These are phyloP conservation scores for Caenorhabditis inopinata DNA, from an alignment of 1,140 invertebrate genomes.

Conservation along the genomic window DNA sequence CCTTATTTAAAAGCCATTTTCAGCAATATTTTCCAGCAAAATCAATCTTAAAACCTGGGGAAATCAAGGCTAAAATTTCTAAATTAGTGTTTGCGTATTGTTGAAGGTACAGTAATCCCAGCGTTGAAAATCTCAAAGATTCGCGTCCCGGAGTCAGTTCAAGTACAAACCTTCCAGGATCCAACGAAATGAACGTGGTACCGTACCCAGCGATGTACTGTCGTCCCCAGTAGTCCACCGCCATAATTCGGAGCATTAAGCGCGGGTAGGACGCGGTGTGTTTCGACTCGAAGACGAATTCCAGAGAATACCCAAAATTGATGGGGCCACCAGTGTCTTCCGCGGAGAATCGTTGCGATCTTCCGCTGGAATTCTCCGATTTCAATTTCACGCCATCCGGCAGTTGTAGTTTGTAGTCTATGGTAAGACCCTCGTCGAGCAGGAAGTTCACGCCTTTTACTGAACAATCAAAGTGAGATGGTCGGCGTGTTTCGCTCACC, in stretches of 20 bases:
- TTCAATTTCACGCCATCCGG: not conserved
- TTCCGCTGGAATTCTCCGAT: not conserved
- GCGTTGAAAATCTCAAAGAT: no score
- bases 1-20: no score
- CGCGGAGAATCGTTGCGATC: not conserved
- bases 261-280: not conserved
- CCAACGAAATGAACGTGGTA: not conserved
- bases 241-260: not conserved
- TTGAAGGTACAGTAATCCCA: no score
- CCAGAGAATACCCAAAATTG: not conserved
- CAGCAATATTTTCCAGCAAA: no score
- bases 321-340: not conserved
- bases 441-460: not conserved
- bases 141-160: not conserved
- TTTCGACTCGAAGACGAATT: slow-evolving; percentile 1
- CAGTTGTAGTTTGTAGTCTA: slow-evolving; percentile 24
- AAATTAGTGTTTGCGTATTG: no score
- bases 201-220: slow-evolving; percentile 15
- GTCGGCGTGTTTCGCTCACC: no score
- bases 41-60: no score
- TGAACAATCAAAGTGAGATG: no score
- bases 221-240: slow-evolving; percentile 8
- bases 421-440: not conserved
- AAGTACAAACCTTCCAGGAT: not conserved
- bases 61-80: no score